Conservation (phyloP, 2,797 vertebrate genomes). For the Thalassophryne amazonica region DNA sequence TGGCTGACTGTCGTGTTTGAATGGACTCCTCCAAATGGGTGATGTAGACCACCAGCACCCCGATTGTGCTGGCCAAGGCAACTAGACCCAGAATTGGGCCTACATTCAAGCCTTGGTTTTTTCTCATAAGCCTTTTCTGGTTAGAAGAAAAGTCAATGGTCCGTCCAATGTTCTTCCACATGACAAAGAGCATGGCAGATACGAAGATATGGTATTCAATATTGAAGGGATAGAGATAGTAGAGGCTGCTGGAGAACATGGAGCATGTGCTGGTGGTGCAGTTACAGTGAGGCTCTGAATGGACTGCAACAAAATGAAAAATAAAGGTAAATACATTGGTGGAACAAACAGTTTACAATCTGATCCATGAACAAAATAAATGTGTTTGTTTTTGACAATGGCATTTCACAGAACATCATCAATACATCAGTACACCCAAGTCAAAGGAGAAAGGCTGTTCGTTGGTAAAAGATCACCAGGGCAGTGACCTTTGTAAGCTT, state of each 20-base stretch:
- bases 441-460: too few relatives aligned
- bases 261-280: slow-evolving; percentile 86
- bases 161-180: slow-evolving; percentile 97
- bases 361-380: too few relatives aligned
- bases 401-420: too few relatives aligned
- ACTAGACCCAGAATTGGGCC: slow-evolving; percentile 86
- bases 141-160: slow-evolving; percentile 78
- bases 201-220: slow-evolving; percentile 97
- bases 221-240: slow-evolving; percentile 95
- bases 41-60: slow-evolving; percentile 88
- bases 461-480: too few relatives aligned
- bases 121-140: slow-evolving; percentile 73
- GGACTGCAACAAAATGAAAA: slow-evolving; percentile 70
- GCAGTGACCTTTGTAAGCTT: too few relatives aligned
- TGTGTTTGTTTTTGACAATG: too few relatives aligned
- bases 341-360: too few relatives aligned
- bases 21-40: slow-evolving; percentile 83
- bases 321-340: slow-evolving; percentile 10
- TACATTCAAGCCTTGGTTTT: slow-evolving; percentile 70
- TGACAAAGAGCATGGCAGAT: slow-evolving; percentile 91
- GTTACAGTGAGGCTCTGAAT: slow-evolving; percentile 84
- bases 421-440: too few relatives aligned
- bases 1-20: slow-evolving; percentile 80
- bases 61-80: slow-evolving; percentile 86
- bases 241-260: slow-evolving; percentile 87